Evolutionary conservation across 2,797 vertebrate species (phyloP).

Genomic region (Pipistrellus pygmaeus): DNA sequence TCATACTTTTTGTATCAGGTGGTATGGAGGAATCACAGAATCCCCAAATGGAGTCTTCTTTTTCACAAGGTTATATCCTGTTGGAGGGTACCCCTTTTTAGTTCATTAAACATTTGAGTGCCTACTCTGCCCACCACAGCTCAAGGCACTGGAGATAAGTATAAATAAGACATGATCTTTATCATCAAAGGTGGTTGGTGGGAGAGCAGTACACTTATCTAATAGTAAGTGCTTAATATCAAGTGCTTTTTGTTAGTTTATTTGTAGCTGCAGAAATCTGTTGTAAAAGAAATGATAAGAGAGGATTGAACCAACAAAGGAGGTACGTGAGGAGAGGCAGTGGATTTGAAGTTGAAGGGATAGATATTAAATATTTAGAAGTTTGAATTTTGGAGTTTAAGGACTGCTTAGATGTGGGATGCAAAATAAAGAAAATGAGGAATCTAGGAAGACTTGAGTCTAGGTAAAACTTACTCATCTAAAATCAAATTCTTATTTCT

Average conservation of each 20-base stretch:
- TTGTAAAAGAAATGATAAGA: constrained; percentile 3
- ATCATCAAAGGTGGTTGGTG: neutral
- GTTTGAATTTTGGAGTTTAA: neutral
- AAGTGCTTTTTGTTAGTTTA: neutral
- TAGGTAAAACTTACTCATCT: neutral
- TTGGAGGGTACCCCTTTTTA: neutral
- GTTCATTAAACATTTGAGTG: neutral
- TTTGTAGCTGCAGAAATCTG: neutral
- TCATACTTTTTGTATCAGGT: neutral
- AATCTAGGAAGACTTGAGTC: neutral
- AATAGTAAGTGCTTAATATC: neutral
- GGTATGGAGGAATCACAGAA: neutral
- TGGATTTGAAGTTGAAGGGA: neutral
- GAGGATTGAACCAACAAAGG: neutral
- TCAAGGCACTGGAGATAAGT: neutral
- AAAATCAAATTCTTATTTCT: neutral
- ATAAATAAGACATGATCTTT: neutral
- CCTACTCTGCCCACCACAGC: neutral
- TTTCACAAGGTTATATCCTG: neutral
- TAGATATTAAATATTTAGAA: neutral
- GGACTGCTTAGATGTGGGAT: neutral
- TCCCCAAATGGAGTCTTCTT: neutral
- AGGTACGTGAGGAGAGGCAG: neutral
- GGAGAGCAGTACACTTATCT: neutral
- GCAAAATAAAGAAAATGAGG: neutral